These are phyloP conservation scores for Tangara arthus DNA, from an alignment of 2,797 vertebrate species.

Conservation along the genomic window DNA sequence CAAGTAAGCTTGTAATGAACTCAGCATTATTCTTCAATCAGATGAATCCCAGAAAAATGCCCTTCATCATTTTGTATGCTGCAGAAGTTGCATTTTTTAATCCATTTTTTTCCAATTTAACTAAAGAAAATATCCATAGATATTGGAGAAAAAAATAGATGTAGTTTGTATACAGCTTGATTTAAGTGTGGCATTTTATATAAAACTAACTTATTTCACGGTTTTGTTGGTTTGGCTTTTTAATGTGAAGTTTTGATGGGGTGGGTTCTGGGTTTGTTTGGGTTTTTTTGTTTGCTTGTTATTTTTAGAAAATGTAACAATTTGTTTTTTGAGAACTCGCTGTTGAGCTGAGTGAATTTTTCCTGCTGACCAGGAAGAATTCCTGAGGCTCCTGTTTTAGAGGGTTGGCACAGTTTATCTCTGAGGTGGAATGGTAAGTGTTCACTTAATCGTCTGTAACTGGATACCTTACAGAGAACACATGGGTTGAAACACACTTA, in stretches of 20 bases:
- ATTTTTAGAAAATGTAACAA: neutral
- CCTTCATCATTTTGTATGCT: neutral
- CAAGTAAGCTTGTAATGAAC: neutral
- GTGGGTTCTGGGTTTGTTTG: neutral
- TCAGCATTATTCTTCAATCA: neutral
- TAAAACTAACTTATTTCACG: accelerated
- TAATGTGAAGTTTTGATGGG: neutral
- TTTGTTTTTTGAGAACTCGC: neutral
- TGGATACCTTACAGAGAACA: neutral
- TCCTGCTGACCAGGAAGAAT: neutral
- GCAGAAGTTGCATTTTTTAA: neutral
- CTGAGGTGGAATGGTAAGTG: neutral
- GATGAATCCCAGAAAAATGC: neutral
- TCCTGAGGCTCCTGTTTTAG: neutral
- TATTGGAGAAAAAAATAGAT: neutral
- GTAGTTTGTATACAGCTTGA: neutral
- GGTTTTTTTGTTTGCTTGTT: neutral
- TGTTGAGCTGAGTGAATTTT: neutral
- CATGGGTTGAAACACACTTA: neutral
- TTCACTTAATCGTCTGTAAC: neutral
- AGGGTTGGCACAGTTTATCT: neutral
- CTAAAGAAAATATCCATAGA: neutral
- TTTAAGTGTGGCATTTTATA: neutral
- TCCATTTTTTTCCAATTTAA: neutral
- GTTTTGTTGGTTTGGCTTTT: neutral